Evolutionary conservation across 2,888 invertebrate species (phyloP).

Genomic region (Drosophila kokeensis): DNA sequence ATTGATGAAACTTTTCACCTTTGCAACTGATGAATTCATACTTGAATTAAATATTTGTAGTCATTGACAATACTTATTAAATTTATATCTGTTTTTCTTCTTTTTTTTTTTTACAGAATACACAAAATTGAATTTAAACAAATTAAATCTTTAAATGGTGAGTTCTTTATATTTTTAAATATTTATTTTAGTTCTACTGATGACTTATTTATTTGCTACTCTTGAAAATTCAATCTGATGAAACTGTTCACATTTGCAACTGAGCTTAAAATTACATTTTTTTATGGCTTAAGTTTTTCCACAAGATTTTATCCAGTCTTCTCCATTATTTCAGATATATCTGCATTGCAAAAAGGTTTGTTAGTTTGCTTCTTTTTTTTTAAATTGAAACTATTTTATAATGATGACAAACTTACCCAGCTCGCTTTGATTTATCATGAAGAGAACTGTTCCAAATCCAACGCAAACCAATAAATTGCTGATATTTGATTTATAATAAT

Average conservation of each 20-base stretch:
- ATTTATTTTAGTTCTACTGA: not conserved
- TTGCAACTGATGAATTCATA: constrained; percentile 17
- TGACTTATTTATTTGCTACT: constrained; percentile 74
- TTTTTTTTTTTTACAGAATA: not conserved
- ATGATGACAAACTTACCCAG: constrained; percentile 71
- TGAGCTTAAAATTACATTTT: constrained; percentile 11
- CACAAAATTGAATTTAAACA: not conserved
- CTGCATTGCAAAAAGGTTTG: not conserved
- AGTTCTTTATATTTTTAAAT: not conserved
- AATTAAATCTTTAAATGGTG: not conserved
- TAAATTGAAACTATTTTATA: not conserved
- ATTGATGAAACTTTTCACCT: constrained; percentile 63
- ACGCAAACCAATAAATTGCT: constrained; percentile 34
- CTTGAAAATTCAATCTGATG: constrained; percentile 67
- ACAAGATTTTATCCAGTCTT: not conserved
- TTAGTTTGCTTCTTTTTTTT: not conserved
- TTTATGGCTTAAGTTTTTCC: not conserved
- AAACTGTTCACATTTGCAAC: constrained; percentile 46
- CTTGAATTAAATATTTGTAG: not conserved
- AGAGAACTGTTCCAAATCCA: constrained; percentile 67
- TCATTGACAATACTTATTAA: not conserved
- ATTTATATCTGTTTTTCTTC: not conserved
- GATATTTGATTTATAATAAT: not conserved
- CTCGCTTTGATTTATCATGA: constrained; percentile 76
- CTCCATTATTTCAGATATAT: constrained; percentile 12